These are phyloP conservation scores for Drosophila barbarae DNA, from an alignment of 2,888 invertebrate species.

Conservation along the genomic window DNA sequence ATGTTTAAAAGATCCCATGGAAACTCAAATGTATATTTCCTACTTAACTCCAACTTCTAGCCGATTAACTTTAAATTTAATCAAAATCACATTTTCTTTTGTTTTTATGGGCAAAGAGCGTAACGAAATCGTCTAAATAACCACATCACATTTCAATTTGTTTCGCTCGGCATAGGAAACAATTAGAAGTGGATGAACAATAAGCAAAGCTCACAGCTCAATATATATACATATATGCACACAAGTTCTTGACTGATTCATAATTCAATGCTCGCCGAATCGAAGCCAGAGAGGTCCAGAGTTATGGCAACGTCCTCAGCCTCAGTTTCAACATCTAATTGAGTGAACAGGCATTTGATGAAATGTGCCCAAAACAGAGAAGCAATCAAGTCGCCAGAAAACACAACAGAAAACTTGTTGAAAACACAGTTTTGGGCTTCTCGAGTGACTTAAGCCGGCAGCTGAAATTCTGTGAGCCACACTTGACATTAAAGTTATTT, in stretches of 20 bases:
- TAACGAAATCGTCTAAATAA: conserved; percentile 20
- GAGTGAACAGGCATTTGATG: conserved; percentile 37
- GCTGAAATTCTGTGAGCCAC: conserved; percentile 41
- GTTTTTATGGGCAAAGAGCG: conserved; percentile 1
- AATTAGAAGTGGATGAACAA: conserved; percentile 25
- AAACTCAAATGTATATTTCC: not conserved
- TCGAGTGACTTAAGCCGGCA: conserved; percentile 32
- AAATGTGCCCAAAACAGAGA: conserved; percentile 37
- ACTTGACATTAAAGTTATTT: conserved; percentile 58
- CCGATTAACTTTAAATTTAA: conserved; percentile 15
- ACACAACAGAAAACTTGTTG: conserved; percentile 35
- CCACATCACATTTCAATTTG: conserved; percentile 16
- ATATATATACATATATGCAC: not conserved
- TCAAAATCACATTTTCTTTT: conserved; percentile 7
- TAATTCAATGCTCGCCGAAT: conserved; percentile 10
- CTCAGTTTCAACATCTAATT: conserved; percentile 39
- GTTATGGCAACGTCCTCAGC: conserved; percentile 37
- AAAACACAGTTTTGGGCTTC: conserved; percentile 34
- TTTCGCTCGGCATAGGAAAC: conserved; percentile 11
- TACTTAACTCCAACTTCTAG: not conserved
- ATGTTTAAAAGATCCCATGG: not conserved
- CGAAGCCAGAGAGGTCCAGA: conserved; percentile 2
- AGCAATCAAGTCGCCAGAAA: conserved; percentile 22
- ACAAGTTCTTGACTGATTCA: conserved; percentile 19
- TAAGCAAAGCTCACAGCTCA: conserved; percentile 13